Base-by-base conservation (phyloP, 2,113 vertebrate genomes). In the Engraulis encrasicolus region DNA sequence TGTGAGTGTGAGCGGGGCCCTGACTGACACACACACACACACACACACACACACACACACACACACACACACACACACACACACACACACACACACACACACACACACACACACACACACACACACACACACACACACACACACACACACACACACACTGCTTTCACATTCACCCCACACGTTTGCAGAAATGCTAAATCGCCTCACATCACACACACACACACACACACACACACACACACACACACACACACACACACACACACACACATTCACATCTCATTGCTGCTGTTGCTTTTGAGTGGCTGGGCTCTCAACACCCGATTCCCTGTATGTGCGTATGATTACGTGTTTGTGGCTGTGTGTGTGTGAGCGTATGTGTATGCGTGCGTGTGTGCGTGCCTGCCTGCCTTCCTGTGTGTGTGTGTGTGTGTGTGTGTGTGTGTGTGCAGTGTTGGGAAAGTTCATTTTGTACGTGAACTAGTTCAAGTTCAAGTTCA, bases 101-200 rank as follows among this genome's bases (percentile, higher is more conserved):
- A 61, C 78, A 23, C 45, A 74, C 17, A 78, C 79, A 15, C 31
- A 52, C 37, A 61, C 78, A 23, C 45, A 74, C 17, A 78, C 79
- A 15, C 31, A 52, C 37, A 61, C 78, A 23, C 45, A 74, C 17
- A 78, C 79, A 15, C 31, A 52, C 37, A 61, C 78, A 23, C 45
- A 74, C 17, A 78, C 79, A 15, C 31, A 52, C 37, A 61, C 78
- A 23, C 45, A 48, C 40, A 4, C 34, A 2, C 78, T 36, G 15
- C 81, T 84, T 88, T 85, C 78, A 82, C 48, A 82, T 80, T 54
- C 81, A 81, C 37, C 80, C 23, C 40, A 54, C 50, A 20, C 45
- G 18, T 81, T 87, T 84, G 83, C 79, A 19, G 48, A 84, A 50
- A 50, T 85, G 45, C 52, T 50, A 48, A 83, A 79, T 40, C 5